Evolutionary conservation across 2,888 invertebrate species (phyloP), one percentile per base, ranked within the genome.

Genomic region (Lasioglossum morio): DNA sequence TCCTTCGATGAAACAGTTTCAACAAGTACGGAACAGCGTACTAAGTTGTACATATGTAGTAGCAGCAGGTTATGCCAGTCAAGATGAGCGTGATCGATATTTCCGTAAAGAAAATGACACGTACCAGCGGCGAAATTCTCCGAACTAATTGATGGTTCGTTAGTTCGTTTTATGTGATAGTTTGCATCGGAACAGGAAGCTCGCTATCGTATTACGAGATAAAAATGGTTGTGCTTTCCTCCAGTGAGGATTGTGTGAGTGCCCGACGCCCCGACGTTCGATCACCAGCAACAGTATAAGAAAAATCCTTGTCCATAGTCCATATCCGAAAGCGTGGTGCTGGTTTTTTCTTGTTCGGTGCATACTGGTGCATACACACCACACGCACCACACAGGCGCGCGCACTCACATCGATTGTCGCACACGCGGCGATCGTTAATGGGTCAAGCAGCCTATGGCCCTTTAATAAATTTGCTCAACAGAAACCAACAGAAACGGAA

Each of bases 391-490:
- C 37, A 34, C 23, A 43, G 14, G 3, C n/a, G 5, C 46, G 5
- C 46, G 16, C 4, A 16, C 53, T 4, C 63, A 53, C 37, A 34
- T n/a, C n/a, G n/a, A n/a, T 30, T 53, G 53, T 23, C 8, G 53
- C 10, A n/a, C 23, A 4, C 53, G 10, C 53, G 30, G 30, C 30
- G 30, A 16, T 63, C 63, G 30, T 63, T 63, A 34, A 85, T 81
- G 84, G 79, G 85, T 89, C 83, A 82, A 89, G 34, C 83, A 81
- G 75, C 43, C 34, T 60, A 66, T 82, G 81, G 79, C 74, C 84
- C 84, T 85, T 87, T 84, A 85, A 90, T 83, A 73, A 77, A 81
- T 66, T 63, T 46, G 46, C 63, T 63, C 34, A 37, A 53, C 66
- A 81, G 73, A 37, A 84, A 83, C 69, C 34, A 37, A 53, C 66